Base-by-base conservation (phyloP, 2,888 invertebrate genomes). In the Andricus curvator region DNA sequence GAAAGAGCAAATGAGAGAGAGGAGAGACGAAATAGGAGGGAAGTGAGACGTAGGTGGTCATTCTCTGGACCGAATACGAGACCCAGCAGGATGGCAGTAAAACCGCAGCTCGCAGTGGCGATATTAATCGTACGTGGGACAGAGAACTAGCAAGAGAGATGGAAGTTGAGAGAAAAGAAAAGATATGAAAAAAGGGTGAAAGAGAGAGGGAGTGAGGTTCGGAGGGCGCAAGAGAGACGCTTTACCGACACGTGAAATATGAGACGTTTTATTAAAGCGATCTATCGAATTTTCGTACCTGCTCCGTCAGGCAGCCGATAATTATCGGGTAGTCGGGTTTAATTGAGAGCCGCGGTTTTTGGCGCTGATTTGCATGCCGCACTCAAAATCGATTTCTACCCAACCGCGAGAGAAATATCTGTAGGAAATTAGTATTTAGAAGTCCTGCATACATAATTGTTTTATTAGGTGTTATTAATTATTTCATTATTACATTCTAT, bases 11-110 rank as follows among this genome's bases (percentile, higher is more conserved):
- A 62, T 44, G 78, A 56, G 60, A 74, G 22, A 41, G 78, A 60
- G 17, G 33, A 33, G 68, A 37, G 76, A 25, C 60, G 62, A 65
- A 68, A 48, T 68, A 68, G 48, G 68, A 68, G 68, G 68, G 80
- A 81, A 81, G 82, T 70, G 81, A 84, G 83, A 80, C 80, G 82
- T 81, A 77, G 84, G 82, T 81, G 84, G 82, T 84, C 80, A 79
- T 77, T 76, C 62, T 80, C 62, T 62, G 78, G 70, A 44, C 44
- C 80, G 81, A 81, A 82, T 81, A 81, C 79, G 83, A 83, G 86
- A 81, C 87, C 80, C 88, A 87, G 86, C 88, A 84, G 88, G 89
- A 88, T 87, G 87, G 86, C 87, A 85, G 88, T 87, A 87, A 88
- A 88, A 85, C 87, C 82, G 84, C 84, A 81, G 84, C 87, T 82